A percentile compares a stretch with the other conserved stretches of the same genome.
Evolutionary conservation across 1,140 invertebrate species (phyloP).

Genomic region (Drosophila oshimai): DNA sequence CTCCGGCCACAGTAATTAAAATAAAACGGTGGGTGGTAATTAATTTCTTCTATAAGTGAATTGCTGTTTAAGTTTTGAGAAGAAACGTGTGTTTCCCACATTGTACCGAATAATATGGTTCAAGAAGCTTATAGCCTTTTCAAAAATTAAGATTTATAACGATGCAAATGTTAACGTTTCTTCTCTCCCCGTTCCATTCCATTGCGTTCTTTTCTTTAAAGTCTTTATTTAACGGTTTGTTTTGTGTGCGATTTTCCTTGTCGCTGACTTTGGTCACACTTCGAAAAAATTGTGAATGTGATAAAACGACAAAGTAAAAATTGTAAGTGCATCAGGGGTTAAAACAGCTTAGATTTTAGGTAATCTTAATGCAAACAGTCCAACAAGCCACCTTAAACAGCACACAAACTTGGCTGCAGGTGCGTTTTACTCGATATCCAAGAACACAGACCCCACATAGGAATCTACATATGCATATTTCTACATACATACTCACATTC

Average conservation of each 20-base stretch:
- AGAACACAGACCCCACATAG: not conserved
- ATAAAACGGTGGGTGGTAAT: not conserved
- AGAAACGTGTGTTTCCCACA: no score
- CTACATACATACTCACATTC: not conserved
- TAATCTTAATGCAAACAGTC: not conserved
- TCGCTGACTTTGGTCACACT: constrained; percentile 17
- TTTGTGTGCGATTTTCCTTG: not conserved
- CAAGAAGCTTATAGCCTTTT: not conserved
- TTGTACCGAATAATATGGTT: not conserved
- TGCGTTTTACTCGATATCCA: not conserved
- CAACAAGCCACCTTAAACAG: not conserved
- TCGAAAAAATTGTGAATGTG: constrained; percentile 28
- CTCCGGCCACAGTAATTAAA: not conserved
- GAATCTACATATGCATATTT: not conserved
- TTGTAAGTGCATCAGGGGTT: constrained; percentile 18
- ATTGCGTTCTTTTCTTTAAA: not conserved
- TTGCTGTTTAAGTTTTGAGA: not conserved
- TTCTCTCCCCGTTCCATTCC: not conserved
- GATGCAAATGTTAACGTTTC: no score
- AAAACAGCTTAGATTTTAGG: not conserved
- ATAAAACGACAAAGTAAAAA: constrained; percentile 36
- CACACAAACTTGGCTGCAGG: not conserved
- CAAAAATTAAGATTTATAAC: no score
- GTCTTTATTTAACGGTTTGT: constrained; percentile 8
- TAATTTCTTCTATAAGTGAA: not conserved